phyloP scores from a whole-genome alignment of 1,140 invertebrate genomes.

The Pseudomyrmex dendroicus region DNA sequence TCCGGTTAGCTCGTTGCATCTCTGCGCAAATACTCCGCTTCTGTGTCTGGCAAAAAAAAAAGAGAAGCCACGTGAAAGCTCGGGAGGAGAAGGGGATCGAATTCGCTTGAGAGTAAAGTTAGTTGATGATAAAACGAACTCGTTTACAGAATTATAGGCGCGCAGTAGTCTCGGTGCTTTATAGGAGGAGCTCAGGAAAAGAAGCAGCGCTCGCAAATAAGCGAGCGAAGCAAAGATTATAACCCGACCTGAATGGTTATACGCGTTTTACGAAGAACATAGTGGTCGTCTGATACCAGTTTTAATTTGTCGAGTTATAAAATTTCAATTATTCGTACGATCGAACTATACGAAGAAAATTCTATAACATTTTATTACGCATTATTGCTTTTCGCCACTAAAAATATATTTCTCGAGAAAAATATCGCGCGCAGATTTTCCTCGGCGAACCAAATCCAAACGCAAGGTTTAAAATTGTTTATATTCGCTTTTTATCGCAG shows the following conservation, averaged over 20 bases:
- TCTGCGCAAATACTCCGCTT: slow-evolving; percentile 38
- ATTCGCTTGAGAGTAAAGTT: slow-evolving; percentile 54
- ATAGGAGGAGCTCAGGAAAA: neutral
- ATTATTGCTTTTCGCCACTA: neutral
- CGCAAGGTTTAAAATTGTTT: slow-evolving; percentile 30
- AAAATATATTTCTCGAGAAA: neutral
- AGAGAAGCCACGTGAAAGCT: slow-evolving; percentile 14
- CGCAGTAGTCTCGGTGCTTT: slow-evolving; percentile 21
- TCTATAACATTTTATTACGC: neutral
- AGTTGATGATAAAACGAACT: slow-evolving; percentile 55
- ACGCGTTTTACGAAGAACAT: neutral
- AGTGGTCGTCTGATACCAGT: neutral
- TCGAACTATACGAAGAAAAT: neutral
- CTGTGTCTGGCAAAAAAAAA: neutral
- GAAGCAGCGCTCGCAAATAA: slow-evolving; percentile 17
- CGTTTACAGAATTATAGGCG: slow-evolving; percentile 51
- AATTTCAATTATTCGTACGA: neutral
- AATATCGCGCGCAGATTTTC: slow-evolving; percentile 6
- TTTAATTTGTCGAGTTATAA: neutral
- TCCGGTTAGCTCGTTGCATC: slow-evolving; percentile 50
- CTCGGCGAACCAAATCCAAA: slow-evolving; percentile 7
- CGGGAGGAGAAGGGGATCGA: neutral
- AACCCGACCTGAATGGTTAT: slow-evolving; percentile 3
- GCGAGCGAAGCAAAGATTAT: slow-evolving; percentile 18
- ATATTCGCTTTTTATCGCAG: slow-evolving; percentile 22